Conservation (phyloP, 1,140 invertebrate species). For the Pseudachorutes palmiensis region DNA sequence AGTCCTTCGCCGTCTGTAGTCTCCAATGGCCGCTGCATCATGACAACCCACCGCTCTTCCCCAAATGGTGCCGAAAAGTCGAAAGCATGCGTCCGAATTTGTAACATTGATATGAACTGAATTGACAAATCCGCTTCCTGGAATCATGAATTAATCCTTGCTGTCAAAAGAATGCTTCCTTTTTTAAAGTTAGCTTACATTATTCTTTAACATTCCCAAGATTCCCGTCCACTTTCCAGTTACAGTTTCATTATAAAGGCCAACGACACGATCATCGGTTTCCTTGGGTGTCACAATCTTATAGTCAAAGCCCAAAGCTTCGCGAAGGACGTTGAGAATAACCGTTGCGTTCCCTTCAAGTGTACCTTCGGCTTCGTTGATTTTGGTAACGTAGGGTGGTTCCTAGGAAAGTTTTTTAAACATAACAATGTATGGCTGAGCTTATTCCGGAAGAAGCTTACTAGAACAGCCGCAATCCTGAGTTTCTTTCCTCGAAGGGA, state of each 20-base stretch:
- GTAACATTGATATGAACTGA: slow-evolving; percentile 62
- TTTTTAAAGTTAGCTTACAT: slow-evolving; percentile 20
- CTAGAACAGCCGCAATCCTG: slow-evolving; percentile 26
- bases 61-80: slow-evolving; percentile 60
- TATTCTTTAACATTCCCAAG: slow-evolving; percentile 19
- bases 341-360: slow-evolving; percentile 19
- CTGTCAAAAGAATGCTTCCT: background rate
- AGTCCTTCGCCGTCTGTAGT: slow-evolving; percentile 74
- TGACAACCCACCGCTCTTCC: slow-evolving; percentile 62
- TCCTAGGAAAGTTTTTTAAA: slow-evolving; percentile 22
- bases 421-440: background rate
- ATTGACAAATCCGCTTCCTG: slow-evolving; percentile 67
- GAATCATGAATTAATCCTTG: background rate
- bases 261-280: slow-evolving; percentile 25
- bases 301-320: slow-evolving; percentile 33
- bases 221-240: slow-evolving; percentile 23
- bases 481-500: slow-evolving; percentile 22
- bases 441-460: no score
- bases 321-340: slow-evolving; percentile 28
- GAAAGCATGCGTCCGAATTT: slow-evolving; percentile 49
- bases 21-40: slow-evolving; percentile 66
- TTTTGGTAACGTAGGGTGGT: slow-evolving; percentile 21
- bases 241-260: slow-evolving; percentile 4
- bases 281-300: slow-evolving; percentile 26
- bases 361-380: slow-evolving; percentile 19